Percentiles rank a stretch among this genome's conserved stretches.
These are phyloP conservation scores for Stenodema calcarata DNA, from an alignment of 2,888 invertebrate genomes.

Conservation along the genomic window DNA sequence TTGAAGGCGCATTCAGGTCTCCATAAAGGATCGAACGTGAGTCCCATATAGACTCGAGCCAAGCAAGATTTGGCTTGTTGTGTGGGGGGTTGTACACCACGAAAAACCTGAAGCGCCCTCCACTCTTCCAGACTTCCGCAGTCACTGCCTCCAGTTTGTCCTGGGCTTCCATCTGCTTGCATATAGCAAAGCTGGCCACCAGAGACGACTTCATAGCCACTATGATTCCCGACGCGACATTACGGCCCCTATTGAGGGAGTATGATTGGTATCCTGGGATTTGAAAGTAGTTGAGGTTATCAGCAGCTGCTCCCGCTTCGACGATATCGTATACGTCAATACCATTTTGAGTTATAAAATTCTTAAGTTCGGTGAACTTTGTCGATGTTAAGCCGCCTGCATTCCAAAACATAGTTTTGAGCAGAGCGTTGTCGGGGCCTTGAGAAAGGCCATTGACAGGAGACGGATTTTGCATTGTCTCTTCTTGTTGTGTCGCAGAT, in stretches of 20 bases:
- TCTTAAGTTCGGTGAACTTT: constrained; percentile 1
- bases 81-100: neutral
- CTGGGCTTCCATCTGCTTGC: neutral
- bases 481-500: neutral
- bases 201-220: neutral
- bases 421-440: neutral
- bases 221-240: neutral
- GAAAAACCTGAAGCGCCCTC: neutral
- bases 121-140: neutral
- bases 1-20: constrained; percentile 5
- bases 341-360: neutral
- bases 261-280: neutral
- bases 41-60: constrained; percentile 16
- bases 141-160: neutral
- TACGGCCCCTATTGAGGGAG: neutral
- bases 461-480: constrained; percentile 1
- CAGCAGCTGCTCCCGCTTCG: neutral
- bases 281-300: neutral
- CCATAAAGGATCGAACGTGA: neutral
- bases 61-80: neutral
- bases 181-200: neutral
- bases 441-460: constrained; percentile 12
- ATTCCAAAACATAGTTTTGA: neutral
- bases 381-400: too few relatives aligned
- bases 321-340: constrained; percentile 6